Evolutionary conservation across 1,140 invertebrate genomes (phyloP).

Genomic region (Bombyx mori): ASM3026992v2 NC_085116.1:10007001-10007500

Average conservation of each 20-base stretch:
- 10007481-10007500: slow-evolving; percentile 61
- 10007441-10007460: slow-evolving; percentile 81
- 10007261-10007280: slow-evolving; percentile 65
- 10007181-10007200: slow-evolving; percentile 1
- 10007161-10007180: no score
- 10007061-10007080: no score
- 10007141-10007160: no score
- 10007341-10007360: no score
- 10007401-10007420: slow-evolving; percentile 56
- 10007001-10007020: no score
- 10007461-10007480: slow-evolving; percentile 63
- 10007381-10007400: no score
- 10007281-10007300: slow-evolving; percentile 63
- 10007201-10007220: slow-evolving; percentile 84
- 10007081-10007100: no score
- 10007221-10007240: slow-evolving; percentile 74
- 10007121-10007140: no score
- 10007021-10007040: no score
- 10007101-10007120: no score
- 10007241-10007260: slow-evolving; percentile 67
- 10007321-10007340: slow-evolving; percentile 61
- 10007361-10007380: no score
- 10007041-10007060: no score
- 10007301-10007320: slow-evolving; percentile 54
- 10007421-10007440: slow-evolving; percentile 77